Percentiles rank a stretch among this genome's conserved stretches.
Conservation (phyloP, 1,140 invertebrate species). For the Drosophila kanapiae region DNA sequence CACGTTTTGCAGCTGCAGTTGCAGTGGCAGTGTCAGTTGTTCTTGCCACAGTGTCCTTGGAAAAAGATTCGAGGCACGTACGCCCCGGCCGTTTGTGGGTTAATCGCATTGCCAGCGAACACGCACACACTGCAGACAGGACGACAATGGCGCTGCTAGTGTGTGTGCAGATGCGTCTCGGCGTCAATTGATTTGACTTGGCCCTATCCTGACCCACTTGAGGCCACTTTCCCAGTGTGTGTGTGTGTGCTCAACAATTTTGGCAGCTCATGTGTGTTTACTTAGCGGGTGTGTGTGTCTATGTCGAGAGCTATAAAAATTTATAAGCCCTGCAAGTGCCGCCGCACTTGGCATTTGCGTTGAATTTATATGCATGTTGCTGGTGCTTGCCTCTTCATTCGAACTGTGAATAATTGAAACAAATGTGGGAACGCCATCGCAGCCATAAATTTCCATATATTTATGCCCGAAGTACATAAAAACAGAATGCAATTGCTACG, state of each 20-base stretch:
- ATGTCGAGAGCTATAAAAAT: slow-evolving; percentile 60
- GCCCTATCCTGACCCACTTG: slow-evolving; percentile 47
- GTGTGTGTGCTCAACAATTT: slow-evolving; percentile 54
- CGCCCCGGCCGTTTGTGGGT: slow-evolving; percentile 57
- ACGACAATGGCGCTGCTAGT: slow-evolving; percentile 35
- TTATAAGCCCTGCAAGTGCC: slow-evolving; percentile 30
- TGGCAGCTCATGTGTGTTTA: slow-evolving; percentile 59
- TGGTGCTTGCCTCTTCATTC: slow-evolving; percentile 16
- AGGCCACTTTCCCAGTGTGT: slow-evolving; percentile 33
- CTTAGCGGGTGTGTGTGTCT: slow-evolving; percentile 21
- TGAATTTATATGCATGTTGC: slow-evolving; percentile 57
- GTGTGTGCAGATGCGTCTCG: slow-evolving; percentile 49
- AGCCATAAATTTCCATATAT: slow-evolving; percentile 54
- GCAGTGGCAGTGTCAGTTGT: slow-evolving; percentile 23
- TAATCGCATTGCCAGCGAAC: slow-evolving; percentile 59
- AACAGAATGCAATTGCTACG: slow-evolving; percentile 34
- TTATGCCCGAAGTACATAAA: slow-evolving; percentile 15
- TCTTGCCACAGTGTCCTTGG: slow-evolving; percentile 22
- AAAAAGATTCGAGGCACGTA: slow-evolving; percentile 26
- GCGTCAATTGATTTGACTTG: slow-evolving; percentile 63
- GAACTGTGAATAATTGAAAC: slow-evolving; percentile 70
- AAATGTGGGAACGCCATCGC: slow-evolving; percentile 35
- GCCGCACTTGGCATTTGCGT: slow-evolving; percentile 15
- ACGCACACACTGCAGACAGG: slow-evolving; percentile 30
- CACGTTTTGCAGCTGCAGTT: slow-evolving; percentile 21